Evolutionary conservation across 2,888 invertebrate species (phyloP), one percentile per base, ranked within the genome.

Genomic region (Brachyopa scutellaris): DNA sequence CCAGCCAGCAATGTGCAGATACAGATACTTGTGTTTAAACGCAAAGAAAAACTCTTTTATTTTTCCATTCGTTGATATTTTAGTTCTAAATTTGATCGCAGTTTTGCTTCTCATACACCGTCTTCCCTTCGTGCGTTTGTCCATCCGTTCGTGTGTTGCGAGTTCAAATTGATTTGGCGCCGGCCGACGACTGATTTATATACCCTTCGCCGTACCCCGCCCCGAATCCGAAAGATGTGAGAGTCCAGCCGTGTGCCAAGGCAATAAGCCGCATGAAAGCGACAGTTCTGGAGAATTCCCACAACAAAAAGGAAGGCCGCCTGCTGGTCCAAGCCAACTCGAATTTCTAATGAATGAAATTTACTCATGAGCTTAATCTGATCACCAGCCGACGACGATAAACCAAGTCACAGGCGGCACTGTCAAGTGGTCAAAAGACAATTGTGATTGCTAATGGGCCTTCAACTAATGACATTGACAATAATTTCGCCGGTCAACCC

Each of bases 161-260:
- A 61, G 36, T 29, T 67, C 74, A 74, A 76, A 61, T 76, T 69
- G 36, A 47, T 67, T 53, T 55, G 70, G 78, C 78, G 78, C 78
- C 70, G 51, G 78, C 78, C 70, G 51, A 51, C 72, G 42, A 78
- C 53, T 72, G 59, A 78, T 78, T 73, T 78, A 78, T 73, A 15
- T 17, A 47, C 33, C 19, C 17, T n/a, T 23, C 8, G 42, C 36
- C 21, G 26, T n/a, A n/a, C n/a, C n/a, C n/a, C n/a, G n/a, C n/a
- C n/a, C n/a, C n/a, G n/a, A n/a, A n/a, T n/a, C n/a, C 23, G 15
- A 31, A 72, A 78, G 31, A 70, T 51, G 33, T 55, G 23, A 78
- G 36, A 61, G 38, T 59, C 36, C 45, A n/a, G n/a, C n/a, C n/a
- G n/a, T n/a, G n/a, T 66, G 51, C 57, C 64, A 26, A 17, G 17